Conservation (phyloP, 2,888 invertebrate species). For the Luperina testacea region DNA sequence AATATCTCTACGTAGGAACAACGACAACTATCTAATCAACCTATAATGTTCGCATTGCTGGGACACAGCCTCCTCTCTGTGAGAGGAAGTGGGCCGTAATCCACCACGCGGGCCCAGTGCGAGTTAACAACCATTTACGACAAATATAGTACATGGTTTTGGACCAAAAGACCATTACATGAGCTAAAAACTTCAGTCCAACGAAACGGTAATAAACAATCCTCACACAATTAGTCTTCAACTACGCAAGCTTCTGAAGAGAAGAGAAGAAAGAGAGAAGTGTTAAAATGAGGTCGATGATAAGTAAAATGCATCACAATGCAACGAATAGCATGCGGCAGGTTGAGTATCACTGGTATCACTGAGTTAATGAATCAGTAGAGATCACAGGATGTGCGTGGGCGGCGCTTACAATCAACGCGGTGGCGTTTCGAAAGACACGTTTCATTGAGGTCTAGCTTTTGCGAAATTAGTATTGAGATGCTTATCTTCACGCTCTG, state of each 20-base stretch:
- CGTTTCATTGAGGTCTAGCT: constrained; percentile 52
- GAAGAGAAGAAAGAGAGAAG: neutral
- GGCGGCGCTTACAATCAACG: constrained; percentile 74
- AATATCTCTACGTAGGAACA: neutral
- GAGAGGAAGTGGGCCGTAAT: no score
- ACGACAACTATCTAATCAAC: neutral
- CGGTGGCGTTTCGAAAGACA: constrained; percentile 72
- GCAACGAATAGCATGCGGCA: constrained; percentile 13
- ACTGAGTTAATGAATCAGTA: constrained; percentile 69
- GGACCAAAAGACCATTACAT: neutral
- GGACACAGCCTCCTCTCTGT: no score
- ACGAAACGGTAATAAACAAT: neutral
- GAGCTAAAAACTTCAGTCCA: neutral
- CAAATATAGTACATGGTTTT: neutral
- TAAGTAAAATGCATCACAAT: constrained; percentile 3
- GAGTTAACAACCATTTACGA: neutral
- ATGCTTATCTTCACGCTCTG: constrained; percentile 53
- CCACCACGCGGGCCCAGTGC: no score
- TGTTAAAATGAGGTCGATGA: neutral
- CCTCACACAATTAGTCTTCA: neutral
- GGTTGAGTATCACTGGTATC: constrained; percentile 50
- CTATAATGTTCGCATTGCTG: no score
- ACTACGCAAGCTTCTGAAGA: neutral
- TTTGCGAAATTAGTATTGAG: constrained; percentile 62
- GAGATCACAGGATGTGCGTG: constrained; percentile 76